Conservation (phyloP, 2,888 invertebrate genomes). For the Pyrrhia umbra region DNA sequence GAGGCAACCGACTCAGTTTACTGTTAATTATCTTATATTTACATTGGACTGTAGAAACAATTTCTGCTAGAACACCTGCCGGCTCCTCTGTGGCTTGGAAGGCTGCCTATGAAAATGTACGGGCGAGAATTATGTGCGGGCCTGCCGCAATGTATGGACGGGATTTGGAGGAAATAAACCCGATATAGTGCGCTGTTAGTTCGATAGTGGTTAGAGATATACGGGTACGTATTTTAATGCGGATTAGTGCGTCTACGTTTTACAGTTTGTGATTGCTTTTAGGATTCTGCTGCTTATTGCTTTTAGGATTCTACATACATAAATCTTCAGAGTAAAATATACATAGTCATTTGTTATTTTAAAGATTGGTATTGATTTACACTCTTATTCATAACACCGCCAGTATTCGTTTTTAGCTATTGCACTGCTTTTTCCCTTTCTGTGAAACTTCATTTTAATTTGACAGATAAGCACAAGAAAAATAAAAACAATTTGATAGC, state of each 20-base stretch:
- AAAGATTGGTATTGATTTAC: too few relatives aligned
- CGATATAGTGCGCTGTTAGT: constrained; percentile 37
- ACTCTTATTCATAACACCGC: too few relatives aligned
- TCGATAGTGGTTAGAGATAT: constrained; percentile 32
- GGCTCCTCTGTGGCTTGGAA: constrained; percentile 77
- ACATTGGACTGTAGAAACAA: constrained; percentile 84
- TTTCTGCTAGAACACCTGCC: constrained; percentile 83
- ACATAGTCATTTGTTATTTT: too few relatives aligned
- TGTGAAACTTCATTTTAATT: too few relatives aligned
- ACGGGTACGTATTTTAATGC: constrained; percentile 42
- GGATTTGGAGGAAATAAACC: constrained; percentile 35
- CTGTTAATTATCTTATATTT: constrained; percentile 90
- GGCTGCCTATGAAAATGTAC: constrained; percentile 70
- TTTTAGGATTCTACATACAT: too few relatives aligned
- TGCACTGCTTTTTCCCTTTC: too few relatives aligned
- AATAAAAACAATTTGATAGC: too few relatives aligned
- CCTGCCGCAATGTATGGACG: constrained; percentile 31
- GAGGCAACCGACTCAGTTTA: constrained; percentile 74
- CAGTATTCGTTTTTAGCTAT: too few relatives aligned
- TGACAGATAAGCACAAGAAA: too few relatives aligned
- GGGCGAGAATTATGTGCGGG: constrained; percentile 46
- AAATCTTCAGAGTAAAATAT: too few relatives aligned
- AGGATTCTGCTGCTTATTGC: background rate
- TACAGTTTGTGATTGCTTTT: background rate
- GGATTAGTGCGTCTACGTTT: constrained; percentile 26